Base-by-base conservation (phyloP, 23 tunicate genomes). In the Ciona savignyi region DNA sequence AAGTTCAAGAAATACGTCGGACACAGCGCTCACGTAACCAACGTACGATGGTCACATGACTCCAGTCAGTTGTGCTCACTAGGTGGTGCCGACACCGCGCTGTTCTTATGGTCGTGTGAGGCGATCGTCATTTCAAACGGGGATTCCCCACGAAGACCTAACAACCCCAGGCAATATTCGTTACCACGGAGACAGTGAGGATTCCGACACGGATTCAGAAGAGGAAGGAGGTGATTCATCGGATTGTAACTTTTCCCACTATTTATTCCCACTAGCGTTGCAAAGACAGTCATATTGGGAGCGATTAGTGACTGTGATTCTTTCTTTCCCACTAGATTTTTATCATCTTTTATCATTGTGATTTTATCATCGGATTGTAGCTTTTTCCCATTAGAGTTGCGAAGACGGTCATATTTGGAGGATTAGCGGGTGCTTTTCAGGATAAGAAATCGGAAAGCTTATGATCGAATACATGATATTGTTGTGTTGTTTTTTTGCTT, bases 1-100 rank as follows among this genome's bases (percentile, higher is more conserved):
- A 83, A 85, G 33, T 94, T 77, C 51, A 94, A 94, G 63, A 94
- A 94, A 60, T 94, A 94, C 81, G 71, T 51, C 66, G 99, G 99
- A 21, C 99, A 94, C 78, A 79, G 89, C 56, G 89, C 95, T 48
- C 99, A 94, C 78, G 95, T 94, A 66, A 94, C 99, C 69, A 94
- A 94, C 67, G 90, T 94, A 0, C 83, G 91, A 20, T 85, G 91
- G 91, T 85, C 91, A 65, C 83, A 85, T 78, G 91, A 78, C 79
- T 78, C 83, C 26, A 42, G 63, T 25, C 79, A 73, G 32, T 68
- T 74, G 3, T 77, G 61, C 29, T 85, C 91, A 30, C 32, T 67
- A 35, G 91, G 91, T 23, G 91, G 91, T 70, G 91, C 84, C 71
- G 91, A 85, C 75, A 85, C 91, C n/a, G 70, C 84, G 27, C 64